Conservation (phyloP, 1,140 invertebrate species). For the Drosophila tsacasi region DNA sequence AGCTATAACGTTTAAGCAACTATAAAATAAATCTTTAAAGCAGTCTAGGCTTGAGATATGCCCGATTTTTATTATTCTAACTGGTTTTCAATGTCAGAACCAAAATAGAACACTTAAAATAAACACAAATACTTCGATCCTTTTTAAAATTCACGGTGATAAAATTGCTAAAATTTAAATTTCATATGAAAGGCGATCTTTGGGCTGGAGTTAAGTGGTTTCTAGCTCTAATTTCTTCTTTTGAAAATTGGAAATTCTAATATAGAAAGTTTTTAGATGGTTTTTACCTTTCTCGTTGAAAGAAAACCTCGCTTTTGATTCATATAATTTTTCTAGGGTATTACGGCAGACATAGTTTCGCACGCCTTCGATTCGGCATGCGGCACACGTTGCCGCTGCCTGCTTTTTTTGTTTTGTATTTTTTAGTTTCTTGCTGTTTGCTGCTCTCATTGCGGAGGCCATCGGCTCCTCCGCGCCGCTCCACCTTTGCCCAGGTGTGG, state of each 20-base stretch:
- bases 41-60: neutral
- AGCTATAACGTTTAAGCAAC: constrained; percentile 19
- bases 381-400: constrained; percentile 65
- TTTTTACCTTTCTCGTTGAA: neutral
- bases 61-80: constrained; percentile 5
- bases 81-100: constrained; percentile 12
- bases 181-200: neutral
- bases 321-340: constrained; percentile 34
- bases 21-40: constrained; percentile 17
- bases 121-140: neutral
- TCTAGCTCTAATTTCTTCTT: neutral
- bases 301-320: neutral
- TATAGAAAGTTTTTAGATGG: neutral
- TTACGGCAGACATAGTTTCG: constrained; percentile 64
- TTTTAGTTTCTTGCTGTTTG: constrained; percentile 31
- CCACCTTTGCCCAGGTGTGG: constrained; percentile 53
- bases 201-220: neutral
- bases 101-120: constrained; percentile 13
- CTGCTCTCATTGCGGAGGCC: constrained; percentile 72
- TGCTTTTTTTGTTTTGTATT: constrained; percentile 5
- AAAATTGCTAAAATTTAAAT: constrained; percentile 7
- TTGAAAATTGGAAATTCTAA: neutral
- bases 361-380: constrained; percentile 77
- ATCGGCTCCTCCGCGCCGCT: constrained; percentile 37
- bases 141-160: constrained; percentile 4